Conservation (phyloP, 2,113 vertebrate species). For the Cygnus atratus region DNA sequence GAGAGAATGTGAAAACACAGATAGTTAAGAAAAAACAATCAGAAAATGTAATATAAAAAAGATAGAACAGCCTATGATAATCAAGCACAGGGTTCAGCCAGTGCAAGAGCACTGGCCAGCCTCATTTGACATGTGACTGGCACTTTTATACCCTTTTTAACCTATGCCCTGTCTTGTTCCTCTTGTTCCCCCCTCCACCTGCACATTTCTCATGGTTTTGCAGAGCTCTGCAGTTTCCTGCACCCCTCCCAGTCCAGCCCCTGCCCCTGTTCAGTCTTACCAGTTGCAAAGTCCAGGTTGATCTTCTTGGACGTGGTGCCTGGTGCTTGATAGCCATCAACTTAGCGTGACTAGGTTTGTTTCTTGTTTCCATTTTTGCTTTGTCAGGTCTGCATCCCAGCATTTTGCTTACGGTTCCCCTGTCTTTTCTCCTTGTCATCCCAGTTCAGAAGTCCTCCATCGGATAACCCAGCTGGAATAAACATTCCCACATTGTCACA, state of each 20-base stretch:
- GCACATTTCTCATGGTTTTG: not conserved
- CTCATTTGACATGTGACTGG: too few relatives aligned
- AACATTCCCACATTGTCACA: not conserved
- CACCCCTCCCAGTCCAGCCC: not conserved
- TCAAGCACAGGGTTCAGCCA: too few relatives aligned
- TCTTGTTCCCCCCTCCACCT: not conserved
- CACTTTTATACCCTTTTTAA: not conserved
- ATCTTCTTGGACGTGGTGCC: not conserved
- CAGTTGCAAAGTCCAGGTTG: not conserved
- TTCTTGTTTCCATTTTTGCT: not conserved
- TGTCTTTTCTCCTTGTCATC: not conserved
- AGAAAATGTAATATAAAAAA: too few relatives aligned
- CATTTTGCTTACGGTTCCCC: not conserved
- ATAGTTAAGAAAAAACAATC: too few relatives aligned
- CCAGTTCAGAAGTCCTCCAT: not conserved
- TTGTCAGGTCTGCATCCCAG: not conserved
- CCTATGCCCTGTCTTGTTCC: not conserved
- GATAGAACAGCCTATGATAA: too few relatives aligned
- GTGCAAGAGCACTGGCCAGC: too few relatives aligned
- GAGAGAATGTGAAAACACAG: too few relatives aligned
- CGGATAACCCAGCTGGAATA: not conserved
- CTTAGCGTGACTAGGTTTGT: not conserved
- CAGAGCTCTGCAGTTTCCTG: not conserved
- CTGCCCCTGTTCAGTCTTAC: not conserved
- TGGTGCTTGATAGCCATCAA: not conserved